These are phyloP conservation scores for Hirtodrosophila cameraria DNA, from an alignment of 2,888 invertebrate genomes.

Conservation along the genomic window DNA sequence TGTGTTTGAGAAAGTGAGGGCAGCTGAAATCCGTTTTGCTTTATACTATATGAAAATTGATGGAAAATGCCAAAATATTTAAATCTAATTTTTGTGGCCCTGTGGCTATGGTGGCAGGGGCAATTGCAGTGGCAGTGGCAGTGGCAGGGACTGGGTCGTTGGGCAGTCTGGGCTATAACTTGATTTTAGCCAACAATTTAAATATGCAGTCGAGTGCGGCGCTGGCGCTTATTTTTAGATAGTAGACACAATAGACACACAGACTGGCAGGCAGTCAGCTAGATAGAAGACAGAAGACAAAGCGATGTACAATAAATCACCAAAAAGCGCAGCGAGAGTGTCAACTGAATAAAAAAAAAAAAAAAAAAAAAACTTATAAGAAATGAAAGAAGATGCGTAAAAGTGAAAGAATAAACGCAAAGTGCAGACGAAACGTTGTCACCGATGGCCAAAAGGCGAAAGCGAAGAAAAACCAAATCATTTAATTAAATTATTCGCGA, in stretches of 20 bases:
- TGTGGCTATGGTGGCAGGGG: background rate
- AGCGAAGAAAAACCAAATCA: constrained; percentile 48
- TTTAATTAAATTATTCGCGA: constrained; percentile 70
- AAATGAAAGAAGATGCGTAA: constrained; percentile 12
- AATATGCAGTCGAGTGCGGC: constrained; percentile 60
- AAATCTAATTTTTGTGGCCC: constrained; percentile 67
- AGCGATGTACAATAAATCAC: constrained; percentile 60
- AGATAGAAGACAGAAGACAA: constrained; percentile 27
- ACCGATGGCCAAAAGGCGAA: constrained; percentile 13
- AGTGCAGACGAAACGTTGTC: constrained; percentile 43
- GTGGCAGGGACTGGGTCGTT: background rate
- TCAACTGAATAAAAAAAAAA: constrained; percentile 34
- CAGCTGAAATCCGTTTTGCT: constrained; percentile 5
- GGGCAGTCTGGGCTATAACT: constrained; percentile 27
- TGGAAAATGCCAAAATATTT: constrained; percentile 78
- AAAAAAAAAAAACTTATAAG: constrained; percentile 11
- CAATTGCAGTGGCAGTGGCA: background rate
- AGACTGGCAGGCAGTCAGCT: constrained; percentile 9
- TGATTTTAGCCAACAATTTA: constrained; percentile 49
- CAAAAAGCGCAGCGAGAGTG: constrained; percentile 49
- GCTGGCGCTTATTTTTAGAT: constrained; percentile 66
- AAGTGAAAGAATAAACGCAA: constrained; percentile 12
- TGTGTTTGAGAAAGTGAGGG: constrained; percentile 1
- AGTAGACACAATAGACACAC: constrained; percentile 48
- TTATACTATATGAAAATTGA: constrained; percentile 68